phyloP scores from a whole-genome alignment of 2,113 vertebrate species.

The Oplegnathus fasciatus region DNA sequence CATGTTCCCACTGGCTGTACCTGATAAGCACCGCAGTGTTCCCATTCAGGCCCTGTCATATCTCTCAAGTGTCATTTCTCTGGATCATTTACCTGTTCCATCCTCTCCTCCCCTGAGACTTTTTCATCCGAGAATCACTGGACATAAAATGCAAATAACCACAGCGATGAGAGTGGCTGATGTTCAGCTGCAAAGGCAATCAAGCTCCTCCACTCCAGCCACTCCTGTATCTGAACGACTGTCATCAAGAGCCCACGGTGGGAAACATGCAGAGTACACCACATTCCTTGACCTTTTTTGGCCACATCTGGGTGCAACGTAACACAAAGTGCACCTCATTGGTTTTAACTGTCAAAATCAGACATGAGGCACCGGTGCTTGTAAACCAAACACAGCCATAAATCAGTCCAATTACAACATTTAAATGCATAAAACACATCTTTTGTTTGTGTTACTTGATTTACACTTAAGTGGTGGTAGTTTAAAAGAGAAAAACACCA shows the following conservation, averaged over 20 bases:
- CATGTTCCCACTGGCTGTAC: slow-evolving; percentile 47
- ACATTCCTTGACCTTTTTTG: slow-evolving; percentile 76
- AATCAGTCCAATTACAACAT: slow-evolving; percentile 9
- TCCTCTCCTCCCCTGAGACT: slow-evolving; percentile 27
- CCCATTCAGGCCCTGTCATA: slow-evolving; percentile 40
- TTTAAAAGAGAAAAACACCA: background rate
- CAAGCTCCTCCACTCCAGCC: slow-evolving; percentile 46
- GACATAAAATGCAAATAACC: slow-evolving; percentile 59
- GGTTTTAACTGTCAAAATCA: too few species aligned
- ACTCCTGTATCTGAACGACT: slow-evolving; percentile 58
- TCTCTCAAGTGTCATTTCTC: slow-evolving; percentile 59
- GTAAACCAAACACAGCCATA: slow-evolving; percentile 39
- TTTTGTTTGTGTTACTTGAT: background rate
- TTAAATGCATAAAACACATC: slow-evolving; percentile 1
- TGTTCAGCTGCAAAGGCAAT: slow-evolving; percentile 57
- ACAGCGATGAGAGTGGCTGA: slow-evolving; percentile 34
- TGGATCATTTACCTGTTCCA: slow-evolving; percentile 55
- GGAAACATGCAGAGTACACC: slow-evolving; percentile 14
- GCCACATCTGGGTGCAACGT: slow-evolving; percentile 31
- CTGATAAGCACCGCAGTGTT: slow-evolving; percentile 57
- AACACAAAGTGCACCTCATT: slow-evolving; percentile 44
- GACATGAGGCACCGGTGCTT: background rate
- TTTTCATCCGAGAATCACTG: slow-evolving; percentile 43
- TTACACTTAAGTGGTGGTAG: background rate
- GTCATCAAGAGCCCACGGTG: slow-evolving; percentile 37